Conservation (phyloP, 2,888 invertebrate genomes). For the Sturmia bella region DNA sequence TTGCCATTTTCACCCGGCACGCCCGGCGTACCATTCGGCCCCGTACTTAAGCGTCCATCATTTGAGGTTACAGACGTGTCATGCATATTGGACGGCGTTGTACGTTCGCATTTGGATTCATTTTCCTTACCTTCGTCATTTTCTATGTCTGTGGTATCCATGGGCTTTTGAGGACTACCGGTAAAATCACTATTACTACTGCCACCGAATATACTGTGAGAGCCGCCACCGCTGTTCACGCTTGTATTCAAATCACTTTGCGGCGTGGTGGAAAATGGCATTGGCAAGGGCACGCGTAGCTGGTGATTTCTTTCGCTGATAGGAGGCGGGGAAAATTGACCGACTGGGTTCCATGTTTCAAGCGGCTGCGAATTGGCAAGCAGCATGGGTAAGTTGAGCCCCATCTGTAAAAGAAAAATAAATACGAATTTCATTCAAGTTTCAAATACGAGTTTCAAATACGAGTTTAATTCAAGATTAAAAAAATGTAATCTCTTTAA, state of each 20-base stretch:
- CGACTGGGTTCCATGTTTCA: conserved; percentile 78
- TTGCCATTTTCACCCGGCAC: conserved; percentile 60
- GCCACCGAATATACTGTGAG: conserved; percentile 73
- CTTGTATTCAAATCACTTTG: conserved; percentile 68
- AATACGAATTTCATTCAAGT: neutral
- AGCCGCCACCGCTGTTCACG: conserved; percentile 64
- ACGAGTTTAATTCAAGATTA: too few relatives aligned
- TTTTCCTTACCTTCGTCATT: conserved; percentile 73
- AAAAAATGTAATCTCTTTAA: too few relatives aligned
- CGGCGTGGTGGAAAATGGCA: conserved; percentile 72
- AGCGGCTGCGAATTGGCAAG: conserved; percentile 78
- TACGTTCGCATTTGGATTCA: conserved; percentile 75
- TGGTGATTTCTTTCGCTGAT: conserved; percentile 72
- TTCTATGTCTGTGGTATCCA: conserved; percentile 78
- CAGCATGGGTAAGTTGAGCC: conserved; percentile 78
- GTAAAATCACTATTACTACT: conserved; percentile 78
- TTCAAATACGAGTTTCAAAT: too few relatives aligned
- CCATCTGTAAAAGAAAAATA: conserved; percentile 77
- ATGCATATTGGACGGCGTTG: conserved; percentile 72
- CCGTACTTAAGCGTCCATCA: conserved; percentile 61
- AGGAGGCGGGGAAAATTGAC: conserved; percentile 78
- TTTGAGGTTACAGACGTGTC: conserved; percentile 61
- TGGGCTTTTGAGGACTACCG: conserved; percentile 77
- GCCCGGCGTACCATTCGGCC: conserved; percentile 55
- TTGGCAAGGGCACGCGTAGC: conserved; percentile 76